Evolutionary conservation across 2,113 vertebrate species (phyloP), one percentile per base, ranked within the genome.

Genomic region (Corythoichthys intestinalis): DNA sequence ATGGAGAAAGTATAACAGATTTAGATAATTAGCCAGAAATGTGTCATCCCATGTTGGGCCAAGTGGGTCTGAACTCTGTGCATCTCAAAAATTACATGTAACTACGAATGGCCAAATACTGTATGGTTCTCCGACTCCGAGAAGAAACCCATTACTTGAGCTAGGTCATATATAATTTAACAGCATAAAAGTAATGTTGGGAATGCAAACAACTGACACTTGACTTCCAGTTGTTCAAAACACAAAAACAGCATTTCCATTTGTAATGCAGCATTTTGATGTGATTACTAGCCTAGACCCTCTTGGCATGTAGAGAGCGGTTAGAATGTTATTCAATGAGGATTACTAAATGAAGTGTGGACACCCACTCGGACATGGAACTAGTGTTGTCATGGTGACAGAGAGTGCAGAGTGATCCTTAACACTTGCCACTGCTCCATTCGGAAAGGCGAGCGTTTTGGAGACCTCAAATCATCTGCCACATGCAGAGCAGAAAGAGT

Each of bases 351-450:
- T 81, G 74, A 89, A 91, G 84, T 81, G 85, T 81, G 77, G 82
- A 85, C 87, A 83, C 86, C 83, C 81, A 84, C 84, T 89, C 82
- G 70, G 83, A 88, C 81, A 82, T 77, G 73, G 86, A 90, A 87
- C 85, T 79, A 77, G 79, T 48, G 91, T 93, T 91, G 91, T 90
- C 91, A 92, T 92, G 90, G 89, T 85, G 85, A 92, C 85, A 86
- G 85, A 79, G 84, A 78, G 86, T 82, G 86, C 83, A 76, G 80
- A 81, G 76, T 69, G 73, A 90, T 89, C 85, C 87, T 85, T 35
- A 80, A 72, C 69, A 60, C 73, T 77, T 14, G 63, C 84, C 37
- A 71, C 76, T 59, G 66, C 77, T 69, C 64, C 69, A 17, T 68
- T 58, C 78, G 57, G 68, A 83, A 67, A 80, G 62, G 56, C 49